Conservation (phyloP, 1,140 invertebrate species). For the Elymnias hypermnestra region DNA sequence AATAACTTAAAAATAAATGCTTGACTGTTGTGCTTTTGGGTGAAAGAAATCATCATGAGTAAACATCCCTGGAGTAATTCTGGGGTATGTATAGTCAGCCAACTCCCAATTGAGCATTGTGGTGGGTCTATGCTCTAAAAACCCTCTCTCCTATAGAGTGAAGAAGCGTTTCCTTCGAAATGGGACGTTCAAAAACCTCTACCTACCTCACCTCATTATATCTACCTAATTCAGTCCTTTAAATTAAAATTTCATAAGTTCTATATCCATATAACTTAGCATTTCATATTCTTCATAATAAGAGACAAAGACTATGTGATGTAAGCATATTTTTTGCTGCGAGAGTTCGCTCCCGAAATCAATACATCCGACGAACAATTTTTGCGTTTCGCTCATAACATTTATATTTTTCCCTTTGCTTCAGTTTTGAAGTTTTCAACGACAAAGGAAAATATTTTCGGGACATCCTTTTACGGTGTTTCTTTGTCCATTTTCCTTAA, state of each 20-base stretch:
- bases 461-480: neutral
- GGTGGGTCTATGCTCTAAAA: no score
- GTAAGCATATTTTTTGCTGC: slow-evolving; percentile 28
- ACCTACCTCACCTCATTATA: no score
- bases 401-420: neutral
- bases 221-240: no score
- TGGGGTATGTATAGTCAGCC: no score
- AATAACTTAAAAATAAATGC: no score
- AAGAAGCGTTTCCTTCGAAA: no score
- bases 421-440: neutral
- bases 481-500: neutral
- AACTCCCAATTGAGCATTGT: no score
- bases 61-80: no score
- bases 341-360: slow-evolving; percentile 21
- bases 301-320: slow-evolving; percentile 28
- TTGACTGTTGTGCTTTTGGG: no score
- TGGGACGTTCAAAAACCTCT: neutral
- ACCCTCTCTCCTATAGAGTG: no score
- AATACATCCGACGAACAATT: slow-evolving; percentile 14
- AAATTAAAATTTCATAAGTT: neutral
- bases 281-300: slow-evolving; percentile 25
- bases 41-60: no score
- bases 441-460: neutral
- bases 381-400: slow-evolving; percentile 2
- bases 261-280: slow-evolving; percentile 7